Conservation (phyloP, 2,797 vertebrate genomes). For the Basileuterus tristriatus region DNA sequence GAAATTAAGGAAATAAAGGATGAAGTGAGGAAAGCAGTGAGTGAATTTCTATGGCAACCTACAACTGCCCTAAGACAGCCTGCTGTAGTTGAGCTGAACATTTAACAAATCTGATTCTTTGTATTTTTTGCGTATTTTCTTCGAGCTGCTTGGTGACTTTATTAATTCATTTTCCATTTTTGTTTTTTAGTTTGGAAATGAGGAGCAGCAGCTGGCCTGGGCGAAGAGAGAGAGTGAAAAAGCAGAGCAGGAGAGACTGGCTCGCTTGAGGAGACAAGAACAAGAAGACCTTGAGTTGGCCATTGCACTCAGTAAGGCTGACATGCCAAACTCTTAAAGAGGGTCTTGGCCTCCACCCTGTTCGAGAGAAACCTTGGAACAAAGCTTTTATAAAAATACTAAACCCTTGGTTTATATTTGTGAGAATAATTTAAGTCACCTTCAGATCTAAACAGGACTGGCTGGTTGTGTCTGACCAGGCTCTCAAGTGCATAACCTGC, state of each 20-base stretch:
- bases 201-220: constrained; percentile 98
- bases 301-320: constrained; percentile 97
- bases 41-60: background rate
- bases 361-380: background rate
- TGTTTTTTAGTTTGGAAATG: constrained; percentile 90
- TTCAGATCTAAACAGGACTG: background rate
- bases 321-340: constrained; percentile 91
- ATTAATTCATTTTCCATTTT: constrained; percentile 41
- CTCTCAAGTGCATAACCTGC: background rate
- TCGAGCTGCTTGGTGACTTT: background rate
- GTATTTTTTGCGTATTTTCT: background rate
- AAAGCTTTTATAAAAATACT: constrained; percentile 10
- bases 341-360: background rate
- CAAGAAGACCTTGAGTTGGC: constrained; percentile 97
- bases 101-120: background rate
- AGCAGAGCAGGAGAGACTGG: constrained; percentile 92
- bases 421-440: constrained; percentile 7
- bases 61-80: background rate
- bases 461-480: background rate
- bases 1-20: background rate
- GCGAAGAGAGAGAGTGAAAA: constrained; percentile 96
- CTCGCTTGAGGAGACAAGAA: constrained; percentile 91
- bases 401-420: background rate
- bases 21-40: background rate
- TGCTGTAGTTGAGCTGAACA: background rate